Percentiles rank a stretch among this genome's conserved stretches.
Evolutionary conservation across 2,113 vertebrate species (phyloP).

Genomic region (Apus apus): DNA sequence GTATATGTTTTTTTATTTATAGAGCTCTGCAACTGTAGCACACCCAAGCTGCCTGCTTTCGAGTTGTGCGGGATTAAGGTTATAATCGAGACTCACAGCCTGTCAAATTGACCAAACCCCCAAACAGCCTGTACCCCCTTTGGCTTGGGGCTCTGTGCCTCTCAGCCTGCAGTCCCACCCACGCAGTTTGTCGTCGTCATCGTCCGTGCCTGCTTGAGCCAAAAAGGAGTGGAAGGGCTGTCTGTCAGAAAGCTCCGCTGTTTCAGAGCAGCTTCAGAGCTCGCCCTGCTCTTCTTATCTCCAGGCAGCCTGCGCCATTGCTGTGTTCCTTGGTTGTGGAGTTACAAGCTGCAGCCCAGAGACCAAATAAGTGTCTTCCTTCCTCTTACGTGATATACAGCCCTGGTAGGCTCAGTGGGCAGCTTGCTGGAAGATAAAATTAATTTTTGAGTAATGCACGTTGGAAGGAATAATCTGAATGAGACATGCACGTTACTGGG

Average conservation of each 20-base stretch:
- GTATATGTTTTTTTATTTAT: conserved; percentile 56
- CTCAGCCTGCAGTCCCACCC: background rate
- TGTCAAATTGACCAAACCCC: background rate
- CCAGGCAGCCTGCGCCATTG: background rate
- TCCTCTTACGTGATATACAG: conserved; percentile 14
- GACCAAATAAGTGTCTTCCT: conserved; percentile 31
- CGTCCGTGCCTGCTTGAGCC: fast-evolving
- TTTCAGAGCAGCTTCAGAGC: fast-evolving
- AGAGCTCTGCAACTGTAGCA: conserved; percentile 21
- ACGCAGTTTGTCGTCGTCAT: fast-evolving
- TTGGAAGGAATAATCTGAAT: conserved; percentile 59
- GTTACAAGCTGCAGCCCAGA: conserved; percentile 5
- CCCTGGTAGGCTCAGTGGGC: background rate
- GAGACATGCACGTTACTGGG: conserved; percentile 38
- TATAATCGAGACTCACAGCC: background rate
- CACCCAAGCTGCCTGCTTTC: background rate
- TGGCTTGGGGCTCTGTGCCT: background rate
- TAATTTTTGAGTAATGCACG: conserved; percentile 61
- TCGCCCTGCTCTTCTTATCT: background rate
- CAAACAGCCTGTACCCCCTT: background rate
- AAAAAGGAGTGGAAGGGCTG: fast-evolving
- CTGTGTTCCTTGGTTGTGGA: background rate
- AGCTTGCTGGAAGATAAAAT: conserved; percentile 68
- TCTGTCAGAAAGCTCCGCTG: background rate
- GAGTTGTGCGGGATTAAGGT: background rate